phyloP scores from a whole-genome alignment of 2,888 invertebrate species.

The Polietes domitor region DNA sequence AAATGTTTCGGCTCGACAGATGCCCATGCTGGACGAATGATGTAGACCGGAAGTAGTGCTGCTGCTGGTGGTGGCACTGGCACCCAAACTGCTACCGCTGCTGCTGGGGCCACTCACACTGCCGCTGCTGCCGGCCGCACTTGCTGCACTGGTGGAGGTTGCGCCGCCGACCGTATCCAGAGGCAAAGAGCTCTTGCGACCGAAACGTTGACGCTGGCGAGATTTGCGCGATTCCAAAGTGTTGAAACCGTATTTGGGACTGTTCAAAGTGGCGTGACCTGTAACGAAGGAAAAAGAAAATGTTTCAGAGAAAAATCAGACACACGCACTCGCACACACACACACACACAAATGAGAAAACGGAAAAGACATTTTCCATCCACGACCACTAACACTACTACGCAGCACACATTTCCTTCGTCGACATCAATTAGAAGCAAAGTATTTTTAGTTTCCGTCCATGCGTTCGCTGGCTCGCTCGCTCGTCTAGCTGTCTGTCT shows the following conservation, averaged over 20 bases:
- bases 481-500: neutral
- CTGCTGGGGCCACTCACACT: conserved; percentile 61
- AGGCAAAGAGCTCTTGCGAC: conserved; percentile 82
- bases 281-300: conserved; percentile 51
- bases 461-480: neutral
- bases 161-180: conserved; percentile 70
- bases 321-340: neutral
- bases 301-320: neutral
- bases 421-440: conserved; percentile 47
- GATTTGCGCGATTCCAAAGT: conserved; percentile 83
- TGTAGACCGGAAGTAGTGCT: conserved; percentile 76
- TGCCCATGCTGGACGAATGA: conserved; percentile 75
- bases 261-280: conserved; percentile 79
- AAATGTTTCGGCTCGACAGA: conserved; percentile 80
- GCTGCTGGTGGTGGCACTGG: conserved; percentile 79
- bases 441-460: conserved; percentile 48
- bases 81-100: conserved; percentile 67
- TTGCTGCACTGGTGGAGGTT: conserved; percentile 40
- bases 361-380: conserved; percentile 43
- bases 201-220: conserved; percentile 79
- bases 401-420: conserved; percentile 21
- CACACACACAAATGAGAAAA: conserved; percentile 16
- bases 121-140: conserved; percentile 55
- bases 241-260: conserved; percentile 83
- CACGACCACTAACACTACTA: neutral